Evolutionary conservation across 2,888 invertebrate genomes (phyloP).

Genomic region (Perithous albicinctus): DNA sequence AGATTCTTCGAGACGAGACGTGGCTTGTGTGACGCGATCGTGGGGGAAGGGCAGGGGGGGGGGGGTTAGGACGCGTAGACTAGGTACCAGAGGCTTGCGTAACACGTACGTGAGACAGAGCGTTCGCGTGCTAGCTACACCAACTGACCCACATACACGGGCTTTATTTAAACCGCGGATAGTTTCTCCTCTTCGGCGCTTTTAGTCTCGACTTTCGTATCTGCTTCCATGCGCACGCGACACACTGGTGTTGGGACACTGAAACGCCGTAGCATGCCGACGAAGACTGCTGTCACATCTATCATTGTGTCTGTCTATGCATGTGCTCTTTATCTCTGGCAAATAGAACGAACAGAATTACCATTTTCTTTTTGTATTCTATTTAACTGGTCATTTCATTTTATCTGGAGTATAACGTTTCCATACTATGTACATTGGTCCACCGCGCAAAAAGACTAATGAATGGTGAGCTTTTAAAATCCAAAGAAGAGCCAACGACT

Average conservation of each 20-base stretch:
- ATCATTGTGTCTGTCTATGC: slow-evolving; percentile 21
- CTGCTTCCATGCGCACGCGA: slow-evolving; percentile 68
- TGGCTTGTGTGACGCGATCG: background rate
- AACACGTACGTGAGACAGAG: slow-evolving; percentile 51
- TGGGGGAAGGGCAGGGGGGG: slow-evolving; percentile 25
- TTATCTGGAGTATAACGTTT: background rate
- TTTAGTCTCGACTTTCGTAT: slow-evolving; percentile 80
- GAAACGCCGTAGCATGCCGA: slow-evolving; percentile 10
- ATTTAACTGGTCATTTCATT: background rate
- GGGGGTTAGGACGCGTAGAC: slow-evolving; percentile 44
- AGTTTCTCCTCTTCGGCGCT: slow-evolving; percentile 81
- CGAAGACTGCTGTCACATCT: slow-evolving; percentile 23
- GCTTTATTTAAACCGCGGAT: slow-evolving; percentile 84
- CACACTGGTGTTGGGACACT: background rate
- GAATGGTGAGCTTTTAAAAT: background rate
- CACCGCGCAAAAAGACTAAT: background rate
- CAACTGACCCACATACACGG: slow-evolving; percentile 84
- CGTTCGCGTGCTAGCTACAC: slow-evolving; percentile 74
- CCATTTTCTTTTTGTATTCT: background rate
- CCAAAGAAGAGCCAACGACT: background rate
- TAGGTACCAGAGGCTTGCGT: slow-evolving; percentile 57
- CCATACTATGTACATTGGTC: background rate
- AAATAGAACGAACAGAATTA: background rate
- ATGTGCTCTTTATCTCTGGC: slow-evolving; percentile 28
- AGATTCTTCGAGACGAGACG: slow-evolving; percentile 54